phyloP scores from a whole-genome alignment of 2,113 vertebrate species.

The Glareola pratincola region DNA sequence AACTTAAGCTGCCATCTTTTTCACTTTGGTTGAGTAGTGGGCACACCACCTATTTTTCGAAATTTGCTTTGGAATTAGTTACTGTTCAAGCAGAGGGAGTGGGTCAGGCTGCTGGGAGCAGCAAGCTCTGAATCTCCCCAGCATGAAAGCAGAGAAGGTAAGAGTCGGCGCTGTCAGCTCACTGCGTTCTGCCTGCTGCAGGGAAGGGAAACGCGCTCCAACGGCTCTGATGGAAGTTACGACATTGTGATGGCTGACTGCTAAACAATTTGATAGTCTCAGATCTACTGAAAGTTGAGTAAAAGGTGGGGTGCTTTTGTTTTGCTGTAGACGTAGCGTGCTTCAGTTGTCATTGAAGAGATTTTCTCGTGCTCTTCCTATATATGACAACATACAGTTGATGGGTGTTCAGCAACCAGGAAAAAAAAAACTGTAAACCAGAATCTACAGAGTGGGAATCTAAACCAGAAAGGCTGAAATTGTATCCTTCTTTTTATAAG shows the following conservation, averaged over 20 bases:
- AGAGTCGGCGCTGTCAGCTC: not conserved
- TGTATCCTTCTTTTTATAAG: not conserved
- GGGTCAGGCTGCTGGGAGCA: not conserved
- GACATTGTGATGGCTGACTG: not conserved
- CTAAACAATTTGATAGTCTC: not conserved
- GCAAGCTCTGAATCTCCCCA: accelerated
- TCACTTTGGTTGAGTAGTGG: not conserved
- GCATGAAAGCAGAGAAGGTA: accelerated
- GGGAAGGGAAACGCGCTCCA: not conserved
- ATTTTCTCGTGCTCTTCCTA: not conserved
- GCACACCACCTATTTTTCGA: not conserved
- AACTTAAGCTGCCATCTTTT: not conserved
- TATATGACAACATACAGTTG: not conserved
- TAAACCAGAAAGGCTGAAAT: not conserved
- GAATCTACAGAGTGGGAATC: not conserved
- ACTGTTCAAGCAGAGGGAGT: not conserved
- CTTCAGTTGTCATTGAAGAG: not conserved
- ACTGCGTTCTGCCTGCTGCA: not conserved
- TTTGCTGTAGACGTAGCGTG: not conserved
- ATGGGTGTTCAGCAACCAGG: not conserved
- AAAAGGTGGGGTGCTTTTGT: not conserved
- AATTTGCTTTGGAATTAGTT: not conserved
- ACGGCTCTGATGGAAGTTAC: not conserved
- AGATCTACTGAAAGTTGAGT: not conserved
- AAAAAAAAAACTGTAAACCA: not conserved